Evolutionary conservation across 2,113 vertebrate genomes (phyloP).

Genomic region (Leptobrachium leishanense): DNA sequence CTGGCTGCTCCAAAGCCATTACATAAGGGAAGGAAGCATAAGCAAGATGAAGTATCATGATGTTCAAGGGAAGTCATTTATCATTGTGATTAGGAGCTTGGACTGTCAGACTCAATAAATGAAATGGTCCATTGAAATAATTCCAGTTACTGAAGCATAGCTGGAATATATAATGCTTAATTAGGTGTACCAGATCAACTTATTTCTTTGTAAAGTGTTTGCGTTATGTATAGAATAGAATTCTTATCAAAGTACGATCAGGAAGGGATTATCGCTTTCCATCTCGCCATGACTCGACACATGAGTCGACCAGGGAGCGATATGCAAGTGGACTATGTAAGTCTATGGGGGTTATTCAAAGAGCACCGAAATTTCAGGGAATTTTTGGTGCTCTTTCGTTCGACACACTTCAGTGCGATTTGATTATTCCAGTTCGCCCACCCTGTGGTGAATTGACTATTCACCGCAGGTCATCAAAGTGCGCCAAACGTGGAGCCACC

Average conservation of each 20-base stretch:
- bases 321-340: no score
- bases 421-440: no score
- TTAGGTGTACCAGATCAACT: slow-evolving; percentile 63
- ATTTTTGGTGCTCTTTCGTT: no score
- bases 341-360: no score
- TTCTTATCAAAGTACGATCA: slow-evolving; percentile 50
- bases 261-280: background rate
- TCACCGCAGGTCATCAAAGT: no score
- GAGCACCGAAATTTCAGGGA: no score
- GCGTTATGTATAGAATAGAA: slow-evolving; percentile 53
- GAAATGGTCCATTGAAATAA: slow-evolving; percentile 60
- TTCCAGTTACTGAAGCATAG: slow-evolving; percentile 58
- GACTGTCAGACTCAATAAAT: slow-evolving; percentile 64
- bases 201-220: slow-evolving; percentile 64
- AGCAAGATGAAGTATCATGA: slow-evolving; percentile 65
- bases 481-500: no score
- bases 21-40: slow-evolving; percentile 54
- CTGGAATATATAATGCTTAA: slow-evolving; percentile 63
- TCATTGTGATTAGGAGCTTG: slow-evolving; percentile 65
- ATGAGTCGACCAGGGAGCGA: background rate
- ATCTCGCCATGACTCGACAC: background rate
- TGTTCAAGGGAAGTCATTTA: slow-evolving; percentile 62
- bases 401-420: no score
- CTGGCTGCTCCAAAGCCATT: slow-evolving; percentile 53
- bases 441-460: no score